Conservation (phyloP, 2,888 invertebrate species). For the Drosophila setosimentum region DNA sequence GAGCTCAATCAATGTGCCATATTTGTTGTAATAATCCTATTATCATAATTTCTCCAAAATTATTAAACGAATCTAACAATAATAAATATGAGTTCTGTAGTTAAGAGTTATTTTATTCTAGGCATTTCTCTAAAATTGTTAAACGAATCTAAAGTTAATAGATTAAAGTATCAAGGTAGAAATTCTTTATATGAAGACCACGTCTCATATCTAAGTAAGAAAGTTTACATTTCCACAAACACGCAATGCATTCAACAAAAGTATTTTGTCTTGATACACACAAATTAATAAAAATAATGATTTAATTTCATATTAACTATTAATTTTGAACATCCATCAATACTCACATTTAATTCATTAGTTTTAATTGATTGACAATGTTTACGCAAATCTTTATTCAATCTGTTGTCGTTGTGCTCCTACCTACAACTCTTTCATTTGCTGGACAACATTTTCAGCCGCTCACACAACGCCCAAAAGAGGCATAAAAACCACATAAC, state of each 20-base stretch:
- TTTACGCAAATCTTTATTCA: conserved; percentile 5
- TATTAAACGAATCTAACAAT: not conserved
- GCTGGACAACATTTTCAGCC: conserved; percentile 32
- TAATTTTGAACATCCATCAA: not conserved
- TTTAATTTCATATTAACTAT: not conserved
- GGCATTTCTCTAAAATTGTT: not conserved
- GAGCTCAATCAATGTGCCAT: not conserved
- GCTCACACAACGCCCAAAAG: conserved; percentile 19
- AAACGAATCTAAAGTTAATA: not conserved
- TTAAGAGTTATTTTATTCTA: not conserved
- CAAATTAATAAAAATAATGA: not conserved
- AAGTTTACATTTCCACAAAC: no score
- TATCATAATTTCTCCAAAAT: not conserved
- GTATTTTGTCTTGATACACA: not conserved
- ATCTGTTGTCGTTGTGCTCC: not conserved
- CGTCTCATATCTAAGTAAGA: not conserved
- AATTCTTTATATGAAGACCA: not conserved
- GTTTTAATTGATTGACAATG: conserved; percentile 13
- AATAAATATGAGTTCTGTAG: not conserved
- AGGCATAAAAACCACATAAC: conserved; percentile 56
- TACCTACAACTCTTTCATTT: conserved; percentile 19
- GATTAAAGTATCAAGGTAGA: not conserved
- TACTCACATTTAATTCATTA: not conserved
- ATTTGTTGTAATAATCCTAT: not conserved
- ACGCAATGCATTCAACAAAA: not conserved